Evolutionary conservation across 2,888 invertebrate genomes (phyloP).

Genomic region (Ennomos erosarius): DNA sequence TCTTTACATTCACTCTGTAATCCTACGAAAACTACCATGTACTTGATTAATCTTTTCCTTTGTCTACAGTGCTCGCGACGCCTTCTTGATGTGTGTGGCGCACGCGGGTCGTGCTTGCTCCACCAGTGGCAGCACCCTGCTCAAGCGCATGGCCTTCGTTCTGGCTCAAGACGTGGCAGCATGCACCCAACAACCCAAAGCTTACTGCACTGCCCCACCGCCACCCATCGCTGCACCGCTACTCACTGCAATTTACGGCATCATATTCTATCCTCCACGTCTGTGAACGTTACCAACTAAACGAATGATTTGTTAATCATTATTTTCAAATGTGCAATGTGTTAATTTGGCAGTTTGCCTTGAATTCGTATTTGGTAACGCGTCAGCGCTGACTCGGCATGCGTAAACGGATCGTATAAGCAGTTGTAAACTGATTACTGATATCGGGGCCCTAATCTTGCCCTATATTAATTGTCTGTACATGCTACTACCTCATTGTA

Average conservation of each 20-base stretch:
- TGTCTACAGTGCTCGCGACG: conserved; percentile 68
- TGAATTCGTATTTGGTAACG: no score
- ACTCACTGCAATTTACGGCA: conserved; percentile 61
- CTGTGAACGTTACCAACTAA: conserved; percentile 43
- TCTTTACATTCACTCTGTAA: no score
- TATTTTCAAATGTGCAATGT: no score
- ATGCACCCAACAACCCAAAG: conserved; percentile 65
- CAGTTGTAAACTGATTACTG: no score
- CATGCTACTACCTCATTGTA: no score
- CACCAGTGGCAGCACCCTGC: conserved; percentile 58
- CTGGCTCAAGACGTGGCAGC: conserved; percentile 75
- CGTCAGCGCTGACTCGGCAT: no score
- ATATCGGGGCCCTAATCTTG: no score
- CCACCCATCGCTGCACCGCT: conserved; percentile 55
- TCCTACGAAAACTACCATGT: no score
- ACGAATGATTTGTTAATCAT: no score
- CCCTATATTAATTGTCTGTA: no score
- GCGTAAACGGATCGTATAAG: no score
- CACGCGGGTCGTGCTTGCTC: conserved; percentile 69
- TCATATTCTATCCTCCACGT: conserved; percentile 61
- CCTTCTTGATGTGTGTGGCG: conserved; percentile 69
- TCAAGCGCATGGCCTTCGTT: conserved; percentile 75
- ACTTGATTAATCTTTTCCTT: neutral
- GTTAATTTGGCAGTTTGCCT: no score
- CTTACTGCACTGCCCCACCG: conserved; percentile 64